Evolutionary conservation across 2,113 vertebrate genomes (phyloP), one percentile per base, ranked within the genome.

Genomic region (Cynoglossus semilaevis): DNA sequence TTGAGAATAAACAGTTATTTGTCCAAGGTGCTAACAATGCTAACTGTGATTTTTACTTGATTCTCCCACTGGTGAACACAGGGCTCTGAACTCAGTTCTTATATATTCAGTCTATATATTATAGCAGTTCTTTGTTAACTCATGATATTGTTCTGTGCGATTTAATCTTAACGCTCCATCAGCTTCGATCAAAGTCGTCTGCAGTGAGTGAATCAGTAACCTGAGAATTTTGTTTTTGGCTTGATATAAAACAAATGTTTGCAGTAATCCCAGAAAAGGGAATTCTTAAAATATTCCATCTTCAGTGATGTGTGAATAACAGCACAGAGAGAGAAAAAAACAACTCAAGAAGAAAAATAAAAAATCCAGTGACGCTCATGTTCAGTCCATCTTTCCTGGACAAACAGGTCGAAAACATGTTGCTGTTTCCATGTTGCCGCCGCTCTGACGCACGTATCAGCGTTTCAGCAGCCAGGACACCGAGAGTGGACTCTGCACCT

Each of bases 401-500:
- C 40, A 55, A 67, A 40, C 53, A 53, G 34, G 6, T 19, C 48
- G 45, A 16, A 70, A 16, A 58, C 0, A 41, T 6, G 6, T 49
- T 17, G 58, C 51, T 11, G 40, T 57, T 55, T 72, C 55, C 48
- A 46, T 36, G 68, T 41, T 73, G 53, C 55, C 66, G 44, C 76
- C 15, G 66, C 41, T 63, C 38, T 84, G 77, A 82, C 44, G 58
- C 75, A 79, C 59, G 29, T 16, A 60, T 34, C 52, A 53, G 56
- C 48, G 70, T 65, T 72, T 70, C 56, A 50, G 69, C 76, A 79
- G 82, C 63, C 76, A 70, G 85, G 84, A 85, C 81, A 87, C 58
- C 43, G 67, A 72, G 58, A 63, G 42, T 10, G 75, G 80, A 87
- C 83, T 86, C 82, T 85, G 87, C 63, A 85, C 84, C 71, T 58